phyloP scores from a whole-genome alignment of 2,888 invertebrate species.

The Ametastegia equiseti region DNA sequence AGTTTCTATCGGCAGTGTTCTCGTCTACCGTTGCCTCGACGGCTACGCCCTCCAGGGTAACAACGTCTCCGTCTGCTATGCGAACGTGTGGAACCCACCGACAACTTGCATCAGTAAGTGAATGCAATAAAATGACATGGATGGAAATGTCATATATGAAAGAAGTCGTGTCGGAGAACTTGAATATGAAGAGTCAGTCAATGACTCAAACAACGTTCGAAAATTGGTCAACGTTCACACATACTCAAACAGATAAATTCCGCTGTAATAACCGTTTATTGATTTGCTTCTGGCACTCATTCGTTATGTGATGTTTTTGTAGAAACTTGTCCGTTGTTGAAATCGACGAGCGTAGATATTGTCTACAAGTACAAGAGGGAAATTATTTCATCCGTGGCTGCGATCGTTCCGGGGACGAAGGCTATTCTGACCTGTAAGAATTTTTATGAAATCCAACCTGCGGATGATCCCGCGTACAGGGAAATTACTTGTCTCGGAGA shows the following conservation, averaged over 20 bases:
- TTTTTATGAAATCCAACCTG: background rate
- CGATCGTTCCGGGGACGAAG: constrained; percentile 58
- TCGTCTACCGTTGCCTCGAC: constrained; percentile 62
- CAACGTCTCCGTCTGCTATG: constrained; percentile 58
- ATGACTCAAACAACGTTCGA: background rate
- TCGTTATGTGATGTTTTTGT: background rate
- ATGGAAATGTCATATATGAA: too few relatives aligned
- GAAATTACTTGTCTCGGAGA: background rate
- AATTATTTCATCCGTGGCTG: constrained; percentile 57
- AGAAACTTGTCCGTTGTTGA: constrained; percentile 59
- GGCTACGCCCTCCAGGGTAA: constrained; percentile 62
- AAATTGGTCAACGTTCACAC: background rate
- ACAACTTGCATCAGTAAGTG: constrained; percentile 59
- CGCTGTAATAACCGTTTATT: too few relatives aligned
- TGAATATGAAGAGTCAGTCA: too few relatives aligned
- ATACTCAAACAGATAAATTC: background rate
- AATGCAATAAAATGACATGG: too few relatives aligned
- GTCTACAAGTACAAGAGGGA: constrained; percentile 56
- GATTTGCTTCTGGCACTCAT: too few relatives aligned
- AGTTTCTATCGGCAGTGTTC: constrained; percentile 60
- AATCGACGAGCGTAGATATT: constrained; percentile 58
- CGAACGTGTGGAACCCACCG: constrained; percentile 58
- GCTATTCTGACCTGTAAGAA: constrained; percentile 52
- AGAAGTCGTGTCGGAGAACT: too few relatives aligned
- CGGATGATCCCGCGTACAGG: background rate